phyloP scores from a whole-genome alignment of 2,797 vertebrate species.

The Acanthurus leucopareius region DNA sequence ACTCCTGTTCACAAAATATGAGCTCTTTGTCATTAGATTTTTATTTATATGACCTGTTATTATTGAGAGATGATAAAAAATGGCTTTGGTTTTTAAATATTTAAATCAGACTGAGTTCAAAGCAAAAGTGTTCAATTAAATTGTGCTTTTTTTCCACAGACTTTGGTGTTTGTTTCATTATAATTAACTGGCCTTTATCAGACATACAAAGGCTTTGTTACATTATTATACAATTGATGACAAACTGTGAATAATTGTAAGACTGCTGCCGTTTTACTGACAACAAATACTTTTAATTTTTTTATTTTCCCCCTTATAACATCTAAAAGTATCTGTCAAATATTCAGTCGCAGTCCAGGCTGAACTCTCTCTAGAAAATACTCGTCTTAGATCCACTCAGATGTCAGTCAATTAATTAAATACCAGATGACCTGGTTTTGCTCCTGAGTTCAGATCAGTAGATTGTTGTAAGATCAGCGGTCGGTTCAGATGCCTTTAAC shows the following conservation, averaged over 20 bases:
- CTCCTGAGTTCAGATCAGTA: slow-evolving; percentile 43
- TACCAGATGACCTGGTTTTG: slow-evolving; percentile 73
- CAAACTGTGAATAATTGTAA: background rate
- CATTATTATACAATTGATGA: background rate
- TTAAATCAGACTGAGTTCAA: background rate
- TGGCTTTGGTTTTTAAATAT: background rate
- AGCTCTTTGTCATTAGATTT: background rate
- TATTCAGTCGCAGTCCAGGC: background rate
- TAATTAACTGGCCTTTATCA: background rate
- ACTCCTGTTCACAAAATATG: background rate
- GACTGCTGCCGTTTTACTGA: background rate
- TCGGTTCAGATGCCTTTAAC: slow-evolving; percentile 47
- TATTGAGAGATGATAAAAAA: background rate
- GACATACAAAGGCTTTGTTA: background rate
- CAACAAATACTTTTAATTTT: background rate
- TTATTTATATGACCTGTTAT: background rate
- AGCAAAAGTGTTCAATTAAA: background rate
- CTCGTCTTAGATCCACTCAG: slow-evolving; percentile 44
- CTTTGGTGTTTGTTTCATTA: background rate
- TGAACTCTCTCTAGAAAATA: background rate
- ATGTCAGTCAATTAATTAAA: slow-evolving; percentile 60
- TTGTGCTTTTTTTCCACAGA: background rate
- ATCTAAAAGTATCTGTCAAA: background rate
- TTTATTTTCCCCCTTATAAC: background rate
- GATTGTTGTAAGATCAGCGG: slow-evolving; percentile 36